Evolutionary conservation across 2,797 vertebrate species (phyloP).

Genomic region (Sparus aurata): DNA sequence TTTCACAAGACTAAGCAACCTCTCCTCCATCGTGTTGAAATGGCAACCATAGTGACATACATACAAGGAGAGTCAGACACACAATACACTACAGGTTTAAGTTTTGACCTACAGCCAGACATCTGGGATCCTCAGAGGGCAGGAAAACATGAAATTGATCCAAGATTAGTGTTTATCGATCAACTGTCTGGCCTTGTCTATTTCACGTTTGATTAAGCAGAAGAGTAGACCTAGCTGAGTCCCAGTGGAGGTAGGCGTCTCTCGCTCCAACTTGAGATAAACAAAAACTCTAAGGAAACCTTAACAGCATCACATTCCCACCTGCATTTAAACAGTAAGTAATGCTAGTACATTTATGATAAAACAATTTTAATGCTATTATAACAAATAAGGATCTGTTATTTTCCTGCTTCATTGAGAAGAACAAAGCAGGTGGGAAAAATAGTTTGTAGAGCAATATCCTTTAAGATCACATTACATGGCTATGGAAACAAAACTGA

Average conservation of each 20-base stretch:
- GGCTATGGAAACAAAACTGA: slow-evolving; percentile 55
- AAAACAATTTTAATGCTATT: slow-evolving; percentile 58
- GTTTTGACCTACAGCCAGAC: slow-evolving; percentile 65
- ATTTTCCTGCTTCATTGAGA: slow-evolving; percentile 43
- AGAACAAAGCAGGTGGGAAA: slow-evolving; percentile 44
- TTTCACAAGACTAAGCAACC: slow-evolving; percentile 58
- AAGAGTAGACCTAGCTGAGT: slow-evolving; percentile 53
- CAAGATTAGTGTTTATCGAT: slow-evolving; percentile 69
- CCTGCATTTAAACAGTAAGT: slow-evolving; percentile 59
- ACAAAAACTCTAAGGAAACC: slow-evolving; percentile 28
- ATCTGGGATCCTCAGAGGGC: slow-evolving; percentile 43
- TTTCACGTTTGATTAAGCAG: slow-evolving; percentile 42
- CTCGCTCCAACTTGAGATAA: slow-evolving; percentile 50
- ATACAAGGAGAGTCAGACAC: slow-evolving; percentile 60
- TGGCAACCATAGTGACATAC: slow-evolving; percentile 68
- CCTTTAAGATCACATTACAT: slow-evolving; percentile 66
- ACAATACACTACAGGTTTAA: slow-evolving; percentile 54
- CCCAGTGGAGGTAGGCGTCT: slow-evolving; percentile 67
- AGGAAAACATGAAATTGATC: slow-evolving; percentile 35
- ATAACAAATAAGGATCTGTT: slow-evolving; percentile 33
- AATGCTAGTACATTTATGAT: slow-evolving; percentile 52
- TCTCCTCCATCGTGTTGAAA: slow-evolving; percentile 56
- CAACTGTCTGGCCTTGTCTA: slow-evolving; percentile 32
- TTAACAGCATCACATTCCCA: slow-evolving; percentile 49
- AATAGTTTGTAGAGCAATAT: slow-evolving; percentile 37